Conservation (phyloP, 2,113 vertebrate species). For the Brachypteracias leptosomus region DNA sequence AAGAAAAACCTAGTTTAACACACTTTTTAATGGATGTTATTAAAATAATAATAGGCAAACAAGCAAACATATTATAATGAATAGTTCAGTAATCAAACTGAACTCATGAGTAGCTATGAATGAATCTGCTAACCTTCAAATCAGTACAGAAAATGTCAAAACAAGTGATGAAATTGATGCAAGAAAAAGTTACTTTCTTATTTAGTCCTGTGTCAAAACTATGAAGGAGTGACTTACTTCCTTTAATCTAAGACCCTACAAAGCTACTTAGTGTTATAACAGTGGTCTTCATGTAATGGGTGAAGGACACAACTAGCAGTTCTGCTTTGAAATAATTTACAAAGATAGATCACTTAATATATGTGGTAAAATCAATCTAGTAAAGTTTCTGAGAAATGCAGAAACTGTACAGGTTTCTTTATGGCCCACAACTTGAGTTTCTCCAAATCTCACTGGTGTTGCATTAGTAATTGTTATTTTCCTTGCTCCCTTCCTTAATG, state of each 20-base stretch:
- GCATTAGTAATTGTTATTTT: neutral
- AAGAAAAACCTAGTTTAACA: neutral
- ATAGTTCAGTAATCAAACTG: neutral
- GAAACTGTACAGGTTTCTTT: neutral
- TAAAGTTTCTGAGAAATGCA: neutral
- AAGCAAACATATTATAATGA: neutral
- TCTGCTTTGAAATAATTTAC: neutral
- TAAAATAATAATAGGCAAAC: neutral
- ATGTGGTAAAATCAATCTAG: neutral
- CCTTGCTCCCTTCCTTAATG: neutral
- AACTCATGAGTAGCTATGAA: neutral
- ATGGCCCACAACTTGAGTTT: neutral
- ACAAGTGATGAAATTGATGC: neutral
- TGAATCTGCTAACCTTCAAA: neutral
- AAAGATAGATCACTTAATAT: neutral
- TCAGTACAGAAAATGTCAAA: neutral
- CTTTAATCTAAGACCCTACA: neutral
- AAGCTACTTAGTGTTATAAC: neutral
- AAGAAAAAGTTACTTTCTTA: neutral
- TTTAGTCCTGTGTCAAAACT: neutral
- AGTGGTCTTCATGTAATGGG: neutral
- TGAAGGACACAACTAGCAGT: neutral
- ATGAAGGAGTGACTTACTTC: neutral
- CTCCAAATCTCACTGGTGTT: neutral
- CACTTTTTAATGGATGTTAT: neutral